Conservation (phyloP, 2,113 vertebrate species). For the Macaca nemestrina region DNA sequence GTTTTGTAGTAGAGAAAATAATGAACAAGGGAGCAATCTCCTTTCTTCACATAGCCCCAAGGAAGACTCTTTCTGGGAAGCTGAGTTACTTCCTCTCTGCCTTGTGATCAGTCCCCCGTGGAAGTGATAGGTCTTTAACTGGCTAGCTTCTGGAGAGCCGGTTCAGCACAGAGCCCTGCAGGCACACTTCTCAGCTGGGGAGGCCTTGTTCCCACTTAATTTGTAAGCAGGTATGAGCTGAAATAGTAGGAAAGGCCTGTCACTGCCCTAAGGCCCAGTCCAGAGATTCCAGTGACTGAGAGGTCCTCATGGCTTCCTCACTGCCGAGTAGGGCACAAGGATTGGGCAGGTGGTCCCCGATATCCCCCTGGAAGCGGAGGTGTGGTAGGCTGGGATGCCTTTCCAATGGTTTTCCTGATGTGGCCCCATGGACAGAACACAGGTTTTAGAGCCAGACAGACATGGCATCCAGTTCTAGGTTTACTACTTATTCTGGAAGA, state of each 20-base stretch:
- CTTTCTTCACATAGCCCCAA: background rate
- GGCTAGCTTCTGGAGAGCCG: no score
- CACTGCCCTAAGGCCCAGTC: background rate
- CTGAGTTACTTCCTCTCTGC: background rate
- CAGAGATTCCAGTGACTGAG: background rate
- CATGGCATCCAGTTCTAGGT: background rate
- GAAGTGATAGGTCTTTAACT: background rate
- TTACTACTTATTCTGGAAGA: background rate
- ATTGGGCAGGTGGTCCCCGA: background rate
- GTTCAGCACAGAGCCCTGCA: background rate
- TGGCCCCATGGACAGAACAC: background rate
- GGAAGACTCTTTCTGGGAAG: background rate
- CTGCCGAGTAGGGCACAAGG: background rate
- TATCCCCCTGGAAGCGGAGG: background rate
- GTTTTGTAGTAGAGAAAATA: background rate
- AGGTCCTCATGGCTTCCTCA: background rate
- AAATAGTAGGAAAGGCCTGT: accelerated
- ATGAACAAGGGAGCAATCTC: background rate
- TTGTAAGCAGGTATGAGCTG: background rate
- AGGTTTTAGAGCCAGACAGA: background rate
- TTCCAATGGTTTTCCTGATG: background rate
- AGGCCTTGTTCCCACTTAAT: background rate
- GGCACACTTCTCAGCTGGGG: background rate
- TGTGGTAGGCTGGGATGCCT: background rate
- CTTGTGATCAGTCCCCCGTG: background rate